Percentiles rank a stretch among this genome's conserved stretches.
Conservation (phyloP, 2,888 invertebrate species). For the Alentia gelatinosa region DNA sequence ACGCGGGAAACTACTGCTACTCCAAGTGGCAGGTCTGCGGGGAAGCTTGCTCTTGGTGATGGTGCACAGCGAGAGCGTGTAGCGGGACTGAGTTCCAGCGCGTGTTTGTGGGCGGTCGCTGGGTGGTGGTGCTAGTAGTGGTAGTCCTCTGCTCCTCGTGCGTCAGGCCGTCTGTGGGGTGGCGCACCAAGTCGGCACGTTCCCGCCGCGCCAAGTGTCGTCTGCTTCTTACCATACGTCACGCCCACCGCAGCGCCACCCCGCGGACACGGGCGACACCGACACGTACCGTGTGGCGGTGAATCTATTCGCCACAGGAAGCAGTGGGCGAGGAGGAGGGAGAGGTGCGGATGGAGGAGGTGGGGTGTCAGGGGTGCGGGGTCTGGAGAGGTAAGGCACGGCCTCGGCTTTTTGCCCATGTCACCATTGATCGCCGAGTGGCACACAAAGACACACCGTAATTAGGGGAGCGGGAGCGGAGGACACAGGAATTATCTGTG, state of each 20-base stretch:
- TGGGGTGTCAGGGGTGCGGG: neutral
- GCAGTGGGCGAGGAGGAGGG: neutral
- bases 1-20: neutral
- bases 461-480: neutral
- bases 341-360: neutral
- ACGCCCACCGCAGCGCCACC: slow-evolving; percentile 12
- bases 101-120: neutral
- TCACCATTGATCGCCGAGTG: slow-evolving; percentile 4
- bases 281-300: neutral
- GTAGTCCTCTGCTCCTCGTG: neutral
- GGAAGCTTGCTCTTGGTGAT: neutral
- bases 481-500: slow-evolving; percentile 25
- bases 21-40: neutral
- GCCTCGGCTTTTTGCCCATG: neutral
- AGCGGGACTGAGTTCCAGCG: neutral
- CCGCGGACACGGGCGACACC: neutral
- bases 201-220: neutral
- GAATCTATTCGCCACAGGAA: neutral
- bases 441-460: slow-evolving; percentile 32
- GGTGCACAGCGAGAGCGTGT: neutral
- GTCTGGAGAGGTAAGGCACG: neutral
- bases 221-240: slow-evolving; percentile 29
- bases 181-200: slow-evolving; percentile 39
- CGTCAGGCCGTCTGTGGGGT: slow-evolving; percentile 2
- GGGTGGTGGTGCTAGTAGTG: neutral